Base-by-base conservation (phyloP, 2,888 invertebrate species). In the Clepsis dumicolana region DNA sequence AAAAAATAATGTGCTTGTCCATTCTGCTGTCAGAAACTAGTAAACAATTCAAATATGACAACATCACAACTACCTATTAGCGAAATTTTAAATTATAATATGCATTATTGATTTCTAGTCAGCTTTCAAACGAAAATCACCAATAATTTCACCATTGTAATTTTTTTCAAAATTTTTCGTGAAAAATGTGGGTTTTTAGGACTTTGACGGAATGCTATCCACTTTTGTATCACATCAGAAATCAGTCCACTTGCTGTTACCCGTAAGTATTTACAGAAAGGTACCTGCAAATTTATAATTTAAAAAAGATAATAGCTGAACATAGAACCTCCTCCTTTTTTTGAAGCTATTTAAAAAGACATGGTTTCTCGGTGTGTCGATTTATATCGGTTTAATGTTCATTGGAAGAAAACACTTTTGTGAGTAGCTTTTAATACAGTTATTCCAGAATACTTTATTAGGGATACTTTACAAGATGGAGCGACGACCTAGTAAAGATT, bases 181-280 rank as follows among this genome's bases (percentile, higher is more conserved):
- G 24, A 7, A 24, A 59, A 21, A 65, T 65, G 59, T 59, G 41
- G 21, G 10, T 53, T 2, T 41, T 65, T 29, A 65, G 27, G 16
- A n/a, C 14, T 21, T 16, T 65, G n/a, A 3, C 32, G 8, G 48
- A 38, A 14, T 29, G 18, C 14, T 29, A 52, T 8, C 29, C 59
- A 3, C 7, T 4, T 21, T 2, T 65, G 16, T n/a, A 4, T 64
- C 59, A 41, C 10, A 21, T 59, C 2, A 52, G n/a, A 41, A 52
- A 59, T 29, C 38, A 18, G 1, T 2, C 57, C 8, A 21, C 14
- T 48, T 27, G 14, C 12, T 35, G 52, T 21, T 41, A 10, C 2
- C 59, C 65, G 65, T 65, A 41, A 59, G 65, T 65, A 65, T 52
- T n/a, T 32, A 32, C 24, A 32, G n/a, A n/a, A n/a, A n/a, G n/a